These are phyloP conservation scores for Ambastaia sidthimunki DNA, from an alignment of 2,797 vertebrate species.

Conservation along the genomic window DNA sequence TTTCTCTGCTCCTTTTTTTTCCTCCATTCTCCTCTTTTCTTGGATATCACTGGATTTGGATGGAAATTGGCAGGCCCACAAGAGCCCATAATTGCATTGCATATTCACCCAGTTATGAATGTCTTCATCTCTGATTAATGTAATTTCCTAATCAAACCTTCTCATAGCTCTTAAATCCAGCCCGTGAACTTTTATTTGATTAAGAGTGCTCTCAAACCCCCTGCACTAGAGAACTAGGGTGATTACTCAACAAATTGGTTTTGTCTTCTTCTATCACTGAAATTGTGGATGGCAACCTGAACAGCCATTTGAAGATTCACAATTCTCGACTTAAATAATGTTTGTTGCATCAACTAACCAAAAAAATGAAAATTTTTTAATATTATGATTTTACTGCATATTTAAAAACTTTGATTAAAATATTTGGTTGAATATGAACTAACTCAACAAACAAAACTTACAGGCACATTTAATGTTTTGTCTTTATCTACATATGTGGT, in stretches of 20 bases:
- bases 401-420: no score
- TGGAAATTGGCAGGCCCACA: neutral
- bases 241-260: neutral
- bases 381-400: no score
- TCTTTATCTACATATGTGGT: neutral
- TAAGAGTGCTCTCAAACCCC: constrained; percentile 3
- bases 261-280: neutral
- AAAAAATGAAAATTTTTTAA: no score
- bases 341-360: neutral
- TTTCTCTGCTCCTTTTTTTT: no score
- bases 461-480: neutral
- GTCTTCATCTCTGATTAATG: constrained; percentile 33
- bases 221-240: neutral
- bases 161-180: constrained; percentile 26
- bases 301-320: neutral
- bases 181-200: constrained; percentile 30
- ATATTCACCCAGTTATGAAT: neutral
- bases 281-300: neutral
- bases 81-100: neutral
- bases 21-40: neutral
- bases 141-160: constrained; percentile 22
- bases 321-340: neutral
- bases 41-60: neutral
- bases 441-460: neutral
- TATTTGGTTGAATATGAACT: no score